Base-by-base conservation (phyloP, 2,888 invertebrate species). In the Hetaerina titia region DNA sequence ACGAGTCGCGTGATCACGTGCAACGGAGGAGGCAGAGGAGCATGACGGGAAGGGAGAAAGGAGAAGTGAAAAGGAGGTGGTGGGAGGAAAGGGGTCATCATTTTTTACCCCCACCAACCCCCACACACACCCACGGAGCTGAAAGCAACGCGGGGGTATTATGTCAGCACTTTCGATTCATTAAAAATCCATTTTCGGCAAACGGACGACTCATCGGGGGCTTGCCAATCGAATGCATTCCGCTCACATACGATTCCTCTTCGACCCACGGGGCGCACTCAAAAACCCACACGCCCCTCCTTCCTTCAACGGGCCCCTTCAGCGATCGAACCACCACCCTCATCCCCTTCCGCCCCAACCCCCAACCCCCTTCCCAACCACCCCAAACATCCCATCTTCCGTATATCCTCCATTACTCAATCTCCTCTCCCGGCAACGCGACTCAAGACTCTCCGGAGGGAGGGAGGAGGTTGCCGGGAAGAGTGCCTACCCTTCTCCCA, bases 161-260 rank as follows among this genome's bases (percentile, higher is more conserved):
- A 74, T 92, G 92, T 92, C 95, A 89, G 95, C 69, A 89, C 95
- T 88, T 88, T 88, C 94, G 94, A 88, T 95, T 95, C 95, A 95
- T 95, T 95, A 95, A 95, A 95, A 95, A 95, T 95, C 95, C 95
- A 95, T 95, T 95, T 94, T 89, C 89, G 95, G 25, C 81, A 74
- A 92, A 92, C 22, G 92, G 92, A 69, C 92, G 69, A 92, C 92
- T 92, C 92, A 92, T 92, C 69, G 69, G 69, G 8, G 11, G 22
- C 22, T 13, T 15, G 13, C 63, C 90, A 58, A 60, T 90, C 60
- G 81, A 81, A 81, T 45, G 92, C 92, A 90, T 60, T 90, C 63
- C 63, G 60, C 19, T 25, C 15, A 17, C 89, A 81, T 81, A 31
- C 81, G 81, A 81, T 90, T 58, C 22, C 57, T 25, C 60, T 89